phyloP scores from a whole-genome alignment of 2,888 invertebrate species.

The Brachylomia viminalis region DNA sequence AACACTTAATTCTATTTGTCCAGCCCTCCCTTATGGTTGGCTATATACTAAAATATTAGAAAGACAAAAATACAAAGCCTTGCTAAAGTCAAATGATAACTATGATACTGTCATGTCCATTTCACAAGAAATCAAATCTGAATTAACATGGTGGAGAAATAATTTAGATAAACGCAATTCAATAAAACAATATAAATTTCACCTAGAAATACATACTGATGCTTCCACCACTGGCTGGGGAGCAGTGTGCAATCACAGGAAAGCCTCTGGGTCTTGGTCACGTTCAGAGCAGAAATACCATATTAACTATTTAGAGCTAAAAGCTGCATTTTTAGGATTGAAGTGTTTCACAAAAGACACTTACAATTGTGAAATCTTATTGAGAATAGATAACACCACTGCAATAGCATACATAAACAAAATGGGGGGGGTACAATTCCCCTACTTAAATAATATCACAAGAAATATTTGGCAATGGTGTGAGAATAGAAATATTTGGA shows the following conservation, averaged over 20 bases:
- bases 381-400: no score
- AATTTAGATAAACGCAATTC: constrained; percentile 1
- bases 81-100: neutral
- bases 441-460: neutral
- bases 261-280: no score
- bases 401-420: no score
- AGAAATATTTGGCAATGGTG: constrained; percentile 3
- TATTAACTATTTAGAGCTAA: neutral
- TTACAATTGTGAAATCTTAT: neutral
- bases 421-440: neutral
- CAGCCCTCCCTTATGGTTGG: constrained; percentile 12
- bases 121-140: neutral
- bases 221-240: neutral
- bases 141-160: neutral
- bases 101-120: neutral
- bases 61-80: constrained; percentile 1
- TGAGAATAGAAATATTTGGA: constrained; percentile 1
- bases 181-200: neutral
- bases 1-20: constrained; percentile 8
- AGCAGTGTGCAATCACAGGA: no score
- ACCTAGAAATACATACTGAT: neutral
- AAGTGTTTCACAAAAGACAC: neutral
- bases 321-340: neutral
- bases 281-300: no score
- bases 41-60: constrained; percentile 14